Evolutionary conservation across 2,113 vertebrate genomes (phyloP).

Genomic region (Cyprinodon variegatus): DNA sequence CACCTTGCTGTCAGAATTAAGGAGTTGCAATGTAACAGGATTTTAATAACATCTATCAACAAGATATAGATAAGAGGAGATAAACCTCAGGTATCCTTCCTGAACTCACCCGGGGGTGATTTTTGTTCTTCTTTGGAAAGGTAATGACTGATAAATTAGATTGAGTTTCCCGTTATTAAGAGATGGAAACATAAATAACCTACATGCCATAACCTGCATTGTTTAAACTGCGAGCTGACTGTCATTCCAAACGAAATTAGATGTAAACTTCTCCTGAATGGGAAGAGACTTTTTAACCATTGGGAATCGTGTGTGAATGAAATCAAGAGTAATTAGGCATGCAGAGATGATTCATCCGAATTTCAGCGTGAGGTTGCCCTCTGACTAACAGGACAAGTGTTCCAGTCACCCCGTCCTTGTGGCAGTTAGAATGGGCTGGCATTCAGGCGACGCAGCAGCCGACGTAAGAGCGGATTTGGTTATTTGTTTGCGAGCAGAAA

Average conservation of each 20-base stretch:
- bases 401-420: constrained; percentile 29
- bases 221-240: constrained; percentile 23
- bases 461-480: constrained; percentile 1
- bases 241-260: constrained; percentile 7
- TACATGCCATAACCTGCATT: constrained; percentile 28
- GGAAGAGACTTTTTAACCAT: not conserved
- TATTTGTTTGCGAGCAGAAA: constrained; percentile 41
- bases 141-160: not conserved
- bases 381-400: constrained; percentile 51
- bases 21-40: not conserved
- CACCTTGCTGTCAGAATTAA: not conserved
- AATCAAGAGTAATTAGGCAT: not conserved
- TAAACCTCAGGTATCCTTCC: constrained; percentile 17
- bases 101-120: constrained; percentile 11
- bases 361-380: constrained; percentile 10
- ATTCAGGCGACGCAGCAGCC: not conserved
- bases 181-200: constrained; percentile 6
- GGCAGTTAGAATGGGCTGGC: not conserved
- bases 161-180: constrained; percentile 7
- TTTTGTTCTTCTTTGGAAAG: constrained; percentile 10
- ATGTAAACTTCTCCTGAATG: constrained; percentile 25
- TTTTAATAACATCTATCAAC: constrained; percentile 7
- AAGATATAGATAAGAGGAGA: not conserved
- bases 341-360: constrained; percentile 16
- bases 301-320: constrained; percentile 5